A percentile compares a stretch with the other conserved stretches of the same genome.
Evolutionary conservation across 2,113 vertebrate genomes (phyloP).

Genomic region (Rousettus leschenaultii): DNA sequence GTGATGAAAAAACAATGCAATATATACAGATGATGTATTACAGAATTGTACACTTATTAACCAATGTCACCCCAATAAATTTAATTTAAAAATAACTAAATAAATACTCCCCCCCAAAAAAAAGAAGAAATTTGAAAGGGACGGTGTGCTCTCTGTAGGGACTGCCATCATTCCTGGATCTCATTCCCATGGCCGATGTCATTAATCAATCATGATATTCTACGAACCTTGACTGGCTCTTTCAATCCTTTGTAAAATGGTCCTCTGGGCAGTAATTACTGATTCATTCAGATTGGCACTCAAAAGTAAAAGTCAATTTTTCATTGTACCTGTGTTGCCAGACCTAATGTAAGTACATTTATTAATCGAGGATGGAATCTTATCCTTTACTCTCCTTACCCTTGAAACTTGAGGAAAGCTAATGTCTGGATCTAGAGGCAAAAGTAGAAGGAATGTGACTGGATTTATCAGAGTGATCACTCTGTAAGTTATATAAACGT

Average conservation of each 20-base stretch:
- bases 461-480: not conserved
- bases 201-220: not conserved
- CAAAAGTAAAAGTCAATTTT: not conserved
- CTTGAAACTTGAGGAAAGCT: not conserved
- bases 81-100: no score
- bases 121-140: not conserved
- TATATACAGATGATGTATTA: no score
- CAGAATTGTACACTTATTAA: no score
- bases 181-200: not conserved
- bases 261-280: slow-evolving; percentile 8
- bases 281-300: not conserved
- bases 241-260: not conserved
- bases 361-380: not conserved
- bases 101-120: no score
- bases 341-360: not conserved
- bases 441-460: not conserved
- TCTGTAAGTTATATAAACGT: not conserved
- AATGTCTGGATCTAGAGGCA: not conserved
- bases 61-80: no score
- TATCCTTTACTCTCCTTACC: not conserved
- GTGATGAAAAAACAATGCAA: no score
- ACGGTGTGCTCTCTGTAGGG: not conserved
- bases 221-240: slow-evolving; percentile 3
- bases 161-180: not conserved
- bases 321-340: not conserved